A percentile compares a stretch with the other conserved stretches of the same genome.
These are phyloP conservation scores for Andrena trimmerana DNA, from an alignment of 2,888 invertebrate species.

Conservation along the genomic window DNA sequence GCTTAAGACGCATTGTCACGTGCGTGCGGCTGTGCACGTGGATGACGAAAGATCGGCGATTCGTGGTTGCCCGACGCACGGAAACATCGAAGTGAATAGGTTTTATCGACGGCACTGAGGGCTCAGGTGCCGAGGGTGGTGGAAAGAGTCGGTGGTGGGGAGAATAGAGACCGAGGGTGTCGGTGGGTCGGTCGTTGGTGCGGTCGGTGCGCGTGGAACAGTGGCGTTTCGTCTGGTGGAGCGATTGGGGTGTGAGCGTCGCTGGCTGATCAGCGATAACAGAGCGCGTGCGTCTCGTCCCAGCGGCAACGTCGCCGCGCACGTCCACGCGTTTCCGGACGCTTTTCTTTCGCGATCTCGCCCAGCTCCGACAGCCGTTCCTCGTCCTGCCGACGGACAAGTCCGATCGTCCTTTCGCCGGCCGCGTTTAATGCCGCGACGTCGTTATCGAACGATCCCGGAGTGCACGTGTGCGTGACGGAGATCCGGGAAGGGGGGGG, in stretches of 20 bases:
- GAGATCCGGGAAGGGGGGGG: background rate
- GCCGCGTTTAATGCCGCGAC: constrained; percentile 13
- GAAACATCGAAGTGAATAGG: constrained; percentile 20
- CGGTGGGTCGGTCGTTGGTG: constrained; percentile 60
- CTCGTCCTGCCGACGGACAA: background rate
- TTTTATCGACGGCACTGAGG: constrained; percentile 57
- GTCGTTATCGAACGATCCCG: constrained; percentile 50
- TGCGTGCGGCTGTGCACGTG: no score
- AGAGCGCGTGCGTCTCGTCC: constrained; percentile 47
- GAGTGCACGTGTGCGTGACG: constrained; percentile 56
- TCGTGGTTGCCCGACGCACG: background rate
- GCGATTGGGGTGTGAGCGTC: constrained; percentile 17
- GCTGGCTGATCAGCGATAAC: constrained; percentile 16
- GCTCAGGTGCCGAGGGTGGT: constrained; percentile 39
- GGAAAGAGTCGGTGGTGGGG: constrained; percentile 28
- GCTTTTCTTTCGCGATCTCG: background rate
- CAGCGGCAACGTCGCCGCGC: constrained; percentile 10
- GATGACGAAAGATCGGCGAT: background rate
- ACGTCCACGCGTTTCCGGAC: background rate
- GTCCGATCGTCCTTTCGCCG: background rate
- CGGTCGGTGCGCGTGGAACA: constrained; percentile 62
- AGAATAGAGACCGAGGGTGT: constrained; percentile 33
- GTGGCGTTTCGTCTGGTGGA: constrained; percentile 61
- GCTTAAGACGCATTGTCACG: background rate
- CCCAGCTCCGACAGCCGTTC: background rate